Conservation (phyloP, 1,140 invertebrate species). For the Drosophila willistoni region DNA sequence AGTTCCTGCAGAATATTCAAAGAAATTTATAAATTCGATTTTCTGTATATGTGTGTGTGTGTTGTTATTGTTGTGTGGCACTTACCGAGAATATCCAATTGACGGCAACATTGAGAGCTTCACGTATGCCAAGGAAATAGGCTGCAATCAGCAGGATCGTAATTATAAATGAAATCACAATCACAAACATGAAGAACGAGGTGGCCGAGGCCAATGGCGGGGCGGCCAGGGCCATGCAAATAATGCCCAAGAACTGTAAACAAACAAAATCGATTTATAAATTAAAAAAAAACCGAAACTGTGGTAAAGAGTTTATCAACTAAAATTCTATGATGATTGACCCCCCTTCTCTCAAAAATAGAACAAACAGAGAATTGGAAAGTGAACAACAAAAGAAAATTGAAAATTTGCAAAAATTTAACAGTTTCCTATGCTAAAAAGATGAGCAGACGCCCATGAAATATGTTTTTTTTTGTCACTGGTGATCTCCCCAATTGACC, state of each 20-base stretch:
- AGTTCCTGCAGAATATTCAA: slow-evolving; percentile 87
- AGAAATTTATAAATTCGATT: background rate
- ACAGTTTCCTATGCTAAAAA: too few relatives aligned
- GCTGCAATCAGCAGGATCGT: slow-evolving; percentile 92
- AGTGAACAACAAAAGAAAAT: too few relatives aligned
- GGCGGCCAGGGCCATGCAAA: slow-evolving; percentile 90
- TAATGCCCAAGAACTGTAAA: slow-evolving; percentile 91
- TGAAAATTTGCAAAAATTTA: too few relatives aligned
- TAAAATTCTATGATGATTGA: too few relatives aligned
- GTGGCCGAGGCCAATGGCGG: slow-evolving; percentile 86
- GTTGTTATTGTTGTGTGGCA: slow-evolving; percentile 28
- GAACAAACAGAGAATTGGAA: too few relatives aligned
- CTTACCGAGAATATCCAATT: slow-evolving; percentile 93
- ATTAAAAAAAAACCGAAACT: background rate
- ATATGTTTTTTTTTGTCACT: background rate
- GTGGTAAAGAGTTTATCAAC: too few relatives aligned
- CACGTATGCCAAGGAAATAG: slow-evolving; percentile 91
- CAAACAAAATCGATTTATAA: background rate
- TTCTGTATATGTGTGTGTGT: too few relatives aligned
- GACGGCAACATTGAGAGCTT: slow-evolving; percentile 90
- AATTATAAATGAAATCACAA: slow-evolving; percentile 90
- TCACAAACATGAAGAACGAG: slow-evolving; percentile 93
- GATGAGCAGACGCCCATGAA: too few relatives aligned
- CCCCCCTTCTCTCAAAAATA: too few relatives aligned
- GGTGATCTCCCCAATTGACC: slow-evolving; percentile 39